phyloP scores from a whole-genome alignment of 2,797 vertebrate genomes.

The Cirrhinus molitorella region DNA sequence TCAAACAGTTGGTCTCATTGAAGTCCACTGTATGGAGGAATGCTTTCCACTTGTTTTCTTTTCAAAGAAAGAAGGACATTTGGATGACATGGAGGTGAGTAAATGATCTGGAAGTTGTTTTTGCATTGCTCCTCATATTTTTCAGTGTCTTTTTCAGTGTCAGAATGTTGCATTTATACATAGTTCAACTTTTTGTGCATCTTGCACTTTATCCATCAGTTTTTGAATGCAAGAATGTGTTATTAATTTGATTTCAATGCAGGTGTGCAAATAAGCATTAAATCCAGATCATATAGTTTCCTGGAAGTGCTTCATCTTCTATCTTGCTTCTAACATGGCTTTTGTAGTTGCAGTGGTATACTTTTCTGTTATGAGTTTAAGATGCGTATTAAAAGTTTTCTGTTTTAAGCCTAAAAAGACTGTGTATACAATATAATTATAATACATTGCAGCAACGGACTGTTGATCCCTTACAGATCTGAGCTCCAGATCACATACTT shows the following conservation, averaged over 20 bases:
- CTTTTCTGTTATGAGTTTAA: conserved; percentile 16
- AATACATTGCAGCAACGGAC: conserved; percentile 40
- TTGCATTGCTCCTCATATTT: not conserved
- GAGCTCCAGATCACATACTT: conserved; percentile 55
- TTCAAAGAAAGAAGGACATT: too few relatives aligned
- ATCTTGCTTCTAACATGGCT: not conserved
- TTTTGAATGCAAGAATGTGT: not conserved
- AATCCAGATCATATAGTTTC: too few relatives aligned
- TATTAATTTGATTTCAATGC: not conserved
- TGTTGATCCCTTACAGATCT: conserved; percentile 56
- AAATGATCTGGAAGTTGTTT: not conserved
- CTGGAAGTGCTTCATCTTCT: not conserved
- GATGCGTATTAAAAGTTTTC: conserved; percentile 11
- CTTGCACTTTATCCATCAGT: not conserved
- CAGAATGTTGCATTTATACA: not conserved
- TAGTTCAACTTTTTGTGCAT: not conserved
- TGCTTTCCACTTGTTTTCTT: too few relatives aligned
- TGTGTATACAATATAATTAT: conserved; percentile 25
- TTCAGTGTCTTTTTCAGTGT: not conserved
- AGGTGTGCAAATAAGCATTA: not conserved
- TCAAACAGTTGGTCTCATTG: too few relatives aligned
- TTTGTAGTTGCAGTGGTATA: not conserved
- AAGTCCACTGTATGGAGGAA: too few relatives aligned
- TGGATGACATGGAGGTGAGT: too few relatives aligned
- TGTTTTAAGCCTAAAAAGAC: conserved; percentile 14